Base-by-base conservation (phyloP, 2,888 invertebrate genomes). In the Amphipoea lucens region DNA sequence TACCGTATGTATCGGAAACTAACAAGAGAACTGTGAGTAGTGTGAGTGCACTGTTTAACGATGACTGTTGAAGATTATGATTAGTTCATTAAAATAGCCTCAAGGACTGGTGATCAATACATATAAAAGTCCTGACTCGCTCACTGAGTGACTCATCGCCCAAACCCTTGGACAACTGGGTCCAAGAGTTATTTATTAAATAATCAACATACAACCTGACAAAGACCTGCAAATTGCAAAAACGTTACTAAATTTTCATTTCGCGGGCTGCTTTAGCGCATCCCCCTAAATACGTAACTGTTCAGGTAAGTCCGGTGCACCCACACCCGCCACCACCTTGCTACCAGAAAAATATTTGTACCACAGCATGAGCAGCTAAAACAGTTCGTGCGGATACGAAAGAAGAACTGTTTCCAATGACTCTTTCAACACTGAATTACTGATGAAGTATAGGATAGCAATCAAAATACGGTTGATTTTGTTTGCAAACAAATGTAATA, bases 1-100 rank as follows among this genome's bases (percentile, higher is more conserved):
- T 48, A 66, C 14, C 14, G 42, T 40, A 75, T 82, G 66, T 75
- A 66, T 86, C 42, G 9, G 60, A 54, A 17, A 7, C 42, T 69
- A 63, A 51, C 65, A 66, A 48, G 40, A 63, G n/a, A 20, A 20
- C 11, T 70, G 36, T 70, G 54, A 45, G 14, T 29, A 29, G 29
- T 29, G 29, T 1, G 29, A 29, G 29, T 62, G n/a, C 14, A 67
- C 12, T 17, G 45, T 20, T 60, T 60, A 45, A 62, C 40, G 29
- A 45, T 67, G 23, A 48, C 7, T 42, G 7, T 17, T 48, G 2
- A 20, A 45, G 20, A 23, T 54, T 11, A 66, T n/a, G 42, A 66
- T 57, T 54, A 42, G 23, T 36, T 1, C 7, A 54, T 63, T 42
- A 2, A 79, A 66, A 57, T 79, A 48, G 11, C 11, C n/a, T 57